Base-by-base conservation (phyloP, 2,797 vertebrate species). In the Enteromius mattozi region DNA sequence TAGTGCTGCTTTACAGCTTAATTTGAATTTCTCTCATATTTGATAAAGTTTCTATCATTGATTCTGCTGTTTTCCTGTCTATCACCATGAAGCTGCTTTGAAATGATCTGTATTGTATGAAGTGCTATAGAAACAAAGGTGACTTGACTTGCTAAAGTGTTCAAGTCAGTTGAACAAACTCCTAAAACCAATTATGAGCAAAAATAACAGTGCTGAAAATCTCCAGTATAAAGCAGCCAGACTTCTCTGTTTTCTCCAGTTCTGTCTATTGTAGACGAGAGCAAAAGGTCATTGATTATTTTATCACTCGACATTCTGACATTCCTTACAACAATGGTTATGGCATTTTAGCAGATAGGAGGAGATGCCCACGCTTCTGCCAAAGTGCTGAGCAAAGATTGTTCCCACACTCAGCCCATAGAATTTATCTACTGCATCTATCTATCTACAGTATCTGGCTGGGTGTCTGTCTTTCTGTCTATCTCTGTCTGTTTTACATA, bases 371-470 rank as follows among this genome's bases (percentile, higher is more conserved):
- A 51, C 19, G 13, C 63, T 75, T 21, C 54, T 21, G 74, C 40
- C 45, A 54, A 86, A 82, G 45, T 56, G 81, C 71, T 78, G 86
- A 77, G 61, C 51, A 37, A 30, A 16, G 35, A 13, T 21, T 21
- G 59, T 78, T 87, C 83, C 80, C 86, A 87, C 54, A 80, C 33
- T 70, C 72, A n/a, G 16, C 80, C 68, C 51, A 54, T n/a, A 71
- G 66, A n/a, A 13, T 45, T 10, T 45, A 45, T 45, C 42, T 45
- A 45, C 27, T 27, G 27, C 27, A 27, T 45, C 42, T 45, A 45
- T 45, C 42, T 45, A 45, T 45, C 40, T 10, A 27, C 27, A 27
- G 27, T 27, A 27, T 27, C 27, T 27, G 27, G 27, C 27, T 1
- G 27, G 27, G 27, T 27, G 33, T 33, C 33, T 33, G 3, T 33